Base-by-base conservation (phyloP, 2,888 invertebrate species). In the Pristionchus entomophagus region DNA sequence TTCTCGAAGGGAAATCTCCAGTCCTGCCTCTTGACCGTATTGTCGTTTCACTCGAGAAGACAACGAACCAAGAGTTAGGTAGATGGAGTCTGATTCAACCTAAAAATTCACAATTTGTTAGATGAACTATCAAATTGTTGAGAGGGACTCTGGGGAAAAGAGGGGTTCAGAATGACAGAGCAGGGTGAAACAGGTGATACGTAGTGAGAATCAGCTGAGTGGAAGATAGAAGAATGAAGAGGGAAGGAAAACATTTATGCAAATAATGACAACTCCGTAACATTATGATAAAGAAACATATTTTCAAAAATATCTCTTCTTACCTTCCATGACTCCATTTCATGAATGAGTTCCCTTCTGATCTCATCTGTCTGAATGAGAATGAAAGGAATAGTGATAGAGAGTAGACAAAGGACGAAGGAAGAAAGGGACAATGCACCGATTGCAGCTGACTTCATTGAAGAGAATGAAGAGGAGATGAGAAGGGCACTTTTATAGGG, bases 261-360 rank as follows among this genome's bases (percentile, higher is more conserved):
- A n/a, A n/a, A n/a, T n/a, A n/a, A n/a, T n/a, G n/a, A n/a, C n/a
- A n/a, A n/a, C n/a, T n/a, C n/a, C n/a, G n/a, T n/a, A n/a, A n/a
- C n/a, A n/a, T n/a, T n/a, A n/a, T n/a, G n/a, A 3, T 69, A 35
- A 69, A 32, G 22, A 82, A 82, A 35, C 53, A 56, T 10, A 22
- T 12, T 22, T 17, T 22, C 51, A 51, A 51, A 17, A 17, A 0
- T 19, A 12, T 51, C 51, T 51, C 19, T n/a, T 29, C 65, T 53
- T 29, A 89, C 90, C 86, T 88, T 89, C 90, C 90, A 89, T 38
- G 87, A 86, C 65, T 90, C 89, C 88, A 91, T 90, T 86, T 91
- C 91, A 45, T 88, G 88, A 77, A 87, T 86, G 49, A 91, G 87
- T 87, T 90, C 89, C 82, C 87, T 86, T 77, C 90, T 88, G 87